These are phyloP conservation scores for Dipodomys merriami DNA, from an alignment of 2,113 vertebrate genomes.

Conservation along the genomic window DNA sequence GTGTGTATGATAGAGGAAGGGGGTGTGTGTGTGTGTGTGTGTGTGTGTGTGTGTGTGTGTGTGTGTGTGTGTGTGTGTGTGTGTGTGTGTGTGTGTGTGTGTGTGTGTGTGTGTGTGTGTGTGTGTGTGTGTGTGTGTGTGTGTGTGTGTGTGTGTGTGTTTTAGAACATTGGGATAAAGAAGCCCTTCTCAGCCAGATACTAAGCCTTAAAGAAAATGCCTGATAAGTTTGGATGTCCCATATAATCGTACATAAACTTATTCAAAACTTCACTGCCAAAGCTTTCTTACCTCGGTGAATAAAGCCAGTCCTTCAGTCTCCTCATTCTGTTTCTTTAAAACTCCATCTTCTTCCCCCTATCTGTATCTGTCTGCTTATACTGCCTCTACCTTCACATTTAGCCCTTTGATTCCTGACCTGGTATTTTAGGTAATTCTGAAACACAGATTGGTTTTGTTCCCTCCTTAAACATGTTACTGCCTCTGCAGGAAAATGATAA, in stretches of 20 bases:
- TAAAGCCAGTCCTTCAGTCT: not conserved
- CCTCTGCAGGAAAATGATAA: not conserved
- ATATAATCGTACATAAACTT: not conserved
- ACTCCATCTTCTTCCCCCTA: not conserved
- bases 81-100: too few species aligned
- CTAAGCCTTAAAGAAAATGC: too few species aligned
- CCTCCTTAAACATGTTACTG: not conserved
- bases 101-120: too few species aligned
- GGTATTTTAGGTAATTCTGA: not conserved
- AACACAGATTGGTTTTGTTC: not conserved
- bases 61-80: too few species aligned
- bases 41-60: too few species aligned
- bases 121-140: too few species aligned
- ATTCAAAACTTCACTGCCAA: not conserved
- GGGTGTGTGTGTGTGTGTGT: too few species aligned
- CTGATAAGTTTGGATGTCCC: not conserved
- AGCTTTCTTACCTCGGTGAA: not conserved
- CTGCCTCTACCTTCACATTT: not conserved
- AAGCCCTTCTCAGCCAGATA: too few species aligned
- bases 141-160: too few species aligned
- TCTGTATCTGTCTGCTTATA: not conserved
- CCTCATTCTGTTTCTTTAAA: not conserved
- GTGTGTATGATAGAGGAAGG: not conserved
- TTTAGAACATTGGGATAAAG: too few species aligned
- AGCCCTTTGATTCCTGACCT: not conserved